phyloP scores from a whole-genome alignment of 2,113 vertebrate genomes.

The Oncorhynchus keta region DNA sequence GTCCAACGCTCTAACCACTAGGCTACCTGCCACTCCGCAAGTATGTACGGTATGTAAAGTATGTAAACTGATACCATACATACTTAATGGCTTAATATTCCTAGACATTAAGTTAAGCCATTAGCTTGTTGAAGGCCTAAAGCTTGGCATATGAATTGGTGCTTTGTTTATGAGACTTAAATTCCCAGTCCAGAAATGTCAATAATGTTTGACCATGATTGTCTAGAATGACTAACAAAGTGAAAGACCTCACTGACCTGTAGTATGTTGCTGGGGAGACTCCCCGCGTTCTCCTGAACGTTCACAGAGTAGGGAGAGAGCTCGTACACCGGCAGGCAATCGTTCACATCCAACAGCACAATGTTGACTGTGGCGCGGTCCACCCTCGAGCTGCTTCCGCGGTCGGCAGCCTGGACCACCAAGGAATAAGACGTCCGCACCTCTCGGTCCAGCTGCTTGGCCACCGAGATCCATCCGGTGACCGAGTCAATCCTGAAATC shows the following conservation, averaged over 20 bases:
- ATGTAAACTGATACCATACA: constrained; percentile 6
- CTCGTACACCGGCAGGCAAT: constrained; percentile 87
- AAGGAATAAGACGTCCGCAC: constrained; percentile 74
- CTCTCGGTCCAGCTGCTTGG: constrained; percentile 89
- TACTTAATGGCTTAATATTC: constrained; percentile 56
- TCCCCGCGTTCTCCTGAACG: constrained; percentile 84
- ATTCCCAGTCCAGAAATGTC: too few species aligned
- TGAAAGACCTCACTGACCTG: constrained; percentile 77
- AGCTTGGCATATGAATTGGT: constrained; percentile 41
- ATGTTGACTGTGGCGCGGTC: constrained; percentile 83
- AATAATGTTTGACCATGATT: too few species aligned
- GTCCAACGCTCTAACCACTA: too few species aligned
- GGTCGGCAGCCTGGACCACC: constrained; percentile 84
- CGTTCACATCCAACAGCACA: constrained; percentile 85
- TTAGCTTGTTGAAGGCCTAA: constrained; percentile 50
- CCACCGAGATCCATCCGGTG: constrained; percentile 87
- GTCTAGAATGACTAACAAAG: too few species aligned
- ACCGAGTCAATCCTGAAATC: constrained; percentile 93
- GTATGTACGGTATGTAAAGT: too few species aligned
- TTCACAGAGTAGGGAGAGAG: constrained; percentile 88
- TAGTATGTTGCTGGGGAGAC: constrained; percentile 81
- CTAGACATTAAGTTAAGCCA: constrained; percentile 42
- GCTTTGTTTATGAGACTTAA: not conserved
- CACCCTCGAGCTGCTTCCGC: constrained; percentile 84
- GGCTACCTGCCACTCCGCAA: too few species aligned